Conservation (phyloP, 2,113 vertebrate species). For the Shinisaurus crocodilurus region DNA sequence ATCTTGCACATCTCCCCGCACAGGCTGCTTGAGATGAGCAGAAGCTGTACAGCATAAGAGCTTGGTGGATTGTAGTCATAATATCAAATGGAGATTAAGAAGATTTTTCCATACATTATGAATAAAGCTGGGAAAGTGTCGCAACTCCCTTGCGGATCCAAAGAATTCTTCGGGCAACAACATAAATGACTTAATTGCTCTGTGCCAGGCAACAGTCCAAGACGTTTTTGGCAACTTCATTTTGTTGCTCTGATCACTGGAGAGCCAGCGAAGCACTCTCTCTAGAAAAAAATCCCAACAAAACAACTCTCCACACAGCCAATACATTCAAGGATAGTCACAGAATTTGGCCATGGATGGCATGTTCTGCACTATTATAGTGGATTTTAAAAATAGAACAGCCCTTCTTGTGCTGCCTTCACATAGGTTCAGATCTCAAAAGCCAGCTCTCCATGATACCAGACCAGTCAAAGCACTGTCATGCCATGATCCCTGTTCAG, state of each 20-base stretch:
- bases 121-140: conserved; percentile 8
- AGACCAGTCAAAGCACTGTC: conserved; percentile 16
- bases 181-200: neutral
- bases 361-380: neutral
- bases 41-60: too few species aligned
- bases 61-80: neutral
- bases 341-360: neutral
- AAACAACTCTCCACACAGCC: neutral
- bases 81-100: neutral
- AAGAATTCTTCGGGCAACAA: conserved; percentile 21
- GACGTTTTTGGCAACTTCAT: neutral
- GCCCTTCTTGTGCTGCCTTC: neutral
- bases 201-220: neutral
- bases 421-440: conserved; percentile 22
- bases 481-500: conserved; percentile 15
- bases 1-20: neutral
- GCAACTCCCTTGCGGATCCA: neutral
- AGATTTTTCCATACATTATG: conserved; percentile 9
- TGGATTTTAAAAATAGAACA: neutral
- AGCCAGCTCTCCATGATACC: conserved; percentile 5
- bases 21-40: neutral
- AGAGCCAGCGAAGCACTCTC: neutral
- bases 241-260: neutral
- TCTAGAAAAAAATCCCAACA: conserved; percentile 1
- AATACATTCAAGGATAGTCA: neutral